Evolutionary conservation across 2,797 vertebrate genomes (phyloP).

Genomic region (Aeoliscus strigatus): DNA sequence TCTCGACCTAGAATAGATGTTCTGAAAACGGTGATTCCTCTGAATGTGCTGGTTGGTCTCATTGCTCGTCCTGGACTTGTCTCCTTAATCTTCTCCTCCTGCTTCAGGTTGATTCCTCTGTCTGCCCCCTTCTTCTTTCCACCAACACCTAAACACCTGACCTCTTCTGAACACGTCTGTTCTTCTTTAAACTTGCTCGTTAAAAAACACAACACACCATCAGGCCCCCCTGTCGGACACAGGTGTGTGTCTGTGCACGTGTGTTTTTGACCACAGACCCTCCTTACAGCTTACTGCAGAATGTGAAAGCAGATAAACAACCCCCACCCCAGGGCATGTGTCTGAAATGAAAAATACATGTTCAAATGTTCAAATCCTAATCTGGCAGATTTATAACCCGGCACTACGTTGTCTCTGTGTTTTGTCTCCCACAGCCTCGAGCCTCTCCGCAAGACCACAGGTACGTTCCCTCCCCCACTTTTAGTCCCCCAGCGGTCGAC

Average conservation of each 20-base stretch:
- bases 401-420: conserved; percentile 30
- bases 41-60: not conserved
- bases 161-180: too few species aligned
- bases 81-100: not conserved
- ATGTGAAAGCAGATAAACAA: conserved; percentile 19
- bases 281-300: conserved; percentile 28
- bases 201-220: too few species aligned
- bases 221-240: not conserved
- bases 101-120: conserved; percentile 1
- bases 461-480: conserved; percentile 47
- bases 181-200: too few species aligned
- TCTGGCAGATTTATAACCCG: conserved; percentile 21
- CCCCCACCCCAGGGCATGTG: conserved; percentile 28
- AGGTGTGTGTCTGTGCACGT: not conserved
- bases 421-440: conserved; percentile 62
- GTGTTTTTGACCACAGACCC: conserved; percentile 5
- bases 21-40: too few species aligned
- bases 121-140: not conserved
- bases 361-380: conserved; percentile 39
- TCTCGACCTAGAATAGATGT: too few species aligned
- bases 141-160: too few species aligned
- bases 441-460: conserved; percentile 73
- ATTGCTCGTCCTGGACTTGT: conserved; percentile 4
- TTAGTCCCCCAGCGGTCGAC: too few species aligned
- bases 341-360: conserved; percentile 43